Conservation (phyloP, 2,113 vertebrate species). For the Syngnathoides biaculeatus region DNA sequence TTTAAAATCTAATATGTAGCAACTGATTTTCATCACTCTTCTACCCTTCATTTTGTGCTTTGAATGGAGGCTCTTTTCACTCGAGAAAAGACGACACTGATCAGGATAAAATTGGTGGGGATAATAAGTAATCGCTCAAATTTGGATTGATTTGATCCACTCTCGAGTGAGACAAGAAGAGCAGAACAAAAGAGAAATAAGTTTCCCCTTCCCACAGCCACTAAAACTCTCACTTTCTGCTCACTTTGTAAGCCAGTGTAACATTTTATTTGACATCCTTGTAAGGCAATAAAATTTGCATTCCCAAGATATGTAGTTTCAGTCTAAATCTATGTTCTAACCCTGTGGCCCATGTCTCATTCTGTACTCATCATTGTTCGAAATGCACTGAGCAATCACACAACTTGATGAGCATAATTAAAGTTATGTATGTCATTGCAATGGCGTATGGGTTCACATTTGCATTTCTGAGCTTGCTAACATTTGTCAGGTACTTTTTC, state of each 20-base stretch:
- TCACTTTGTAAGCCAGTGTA: background rate
- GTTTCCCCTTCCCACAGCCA: background rate
- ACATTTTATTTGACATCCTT: background rate
- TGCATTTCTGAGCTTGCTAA: slow-evolving; percentile 31
- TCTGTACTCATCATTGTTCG: background rate
- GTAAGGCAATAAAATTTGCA: background rate
- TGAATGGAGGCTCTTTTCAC: background rate
- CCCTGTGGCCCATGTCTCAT: background rate
- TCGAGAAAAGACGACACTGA: too few species aligned
- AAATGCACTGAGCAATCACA: background rate
- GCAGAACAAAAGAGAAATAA: background rate
- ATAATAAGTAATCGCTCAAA: background rate
- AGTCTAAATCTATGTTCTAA: slow-evolving; percentile 5
- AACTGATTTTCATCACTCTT: background rate
- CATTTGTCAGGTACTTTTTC: slow-evolving; percentile 46
- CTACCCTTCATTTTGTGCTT: background rate
- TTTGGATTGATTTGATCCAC: background rate
- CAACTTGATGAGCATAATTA: slow-evolving; percentile 7
- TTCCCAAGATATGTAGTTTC: background rate
- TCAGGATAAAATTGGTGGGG: background rate
- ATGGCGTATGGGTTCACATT: background rate
- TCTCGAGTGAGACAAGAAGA: background rate
- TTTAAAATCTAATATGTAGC: too few species aligned
- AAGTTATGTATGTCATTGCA: background rate
- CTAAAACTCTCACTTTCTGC: background rate